Base-by-base conservation (phyloP, 2,888 invertebrate genomes). In the Platycheirus rosarum region DNA sequence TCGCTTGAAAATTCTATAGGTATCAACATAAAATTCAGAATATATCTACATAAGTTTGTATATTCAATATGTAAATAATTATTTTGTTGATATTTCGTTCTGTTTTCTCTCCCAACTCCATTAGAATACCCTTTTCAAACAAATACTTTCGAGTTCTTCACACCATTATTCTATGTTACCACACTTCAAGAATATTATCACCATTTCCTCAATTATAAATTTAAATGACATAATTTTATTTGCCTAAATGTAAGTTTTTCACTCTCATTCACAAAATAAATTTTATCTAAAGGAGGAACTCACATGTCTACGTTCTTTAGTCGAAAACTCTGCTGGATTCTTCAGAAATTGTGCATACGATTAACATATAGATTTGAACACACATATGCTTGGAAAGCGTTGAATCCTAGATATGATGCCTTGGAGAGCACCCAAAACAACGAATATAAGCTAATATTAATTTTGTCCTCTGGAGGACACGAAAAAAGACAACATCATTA, bases 361-460 rank as follows among this genome's bases (percentile, higher is more conserved):
- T 40, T 55, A 37, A 18, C 20, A 55, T 55, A 20, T 55, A n/a
- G 7, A 0, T 20, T 23, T n/a, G 20, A 48, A 26, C 48, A 26
- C 55, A 55, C 23, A 23, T 23, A 55, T 53, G 32, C 55, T 20
- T 37, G 8, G 5, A 8, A 13, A 14, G 2, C 23, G 8, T 32
- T 5, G 8, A 9, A 29, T 14, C 9, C 16, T 16, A 51, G 9
- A 26, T 29, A 35, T 53, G 37, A 55, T 40, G 35, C 37, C 37
- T 55, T 53, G 29, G 42, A 46, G 42, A 37, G 37, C 42, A 79
- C 44, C 53, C 49, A 69, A 74, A 69, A 74, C 74, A 79, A 79
- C 69, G 63, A 79, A 63, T 63, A 74, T 63, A 74, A 74, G 74
- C 79, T 74, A 74, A 79, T 79, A 62, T 74, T 49, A 48, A 55